Conservation (phyloP, 1,140 invertebrate species). For the Bicyclus anynana region DNA sequence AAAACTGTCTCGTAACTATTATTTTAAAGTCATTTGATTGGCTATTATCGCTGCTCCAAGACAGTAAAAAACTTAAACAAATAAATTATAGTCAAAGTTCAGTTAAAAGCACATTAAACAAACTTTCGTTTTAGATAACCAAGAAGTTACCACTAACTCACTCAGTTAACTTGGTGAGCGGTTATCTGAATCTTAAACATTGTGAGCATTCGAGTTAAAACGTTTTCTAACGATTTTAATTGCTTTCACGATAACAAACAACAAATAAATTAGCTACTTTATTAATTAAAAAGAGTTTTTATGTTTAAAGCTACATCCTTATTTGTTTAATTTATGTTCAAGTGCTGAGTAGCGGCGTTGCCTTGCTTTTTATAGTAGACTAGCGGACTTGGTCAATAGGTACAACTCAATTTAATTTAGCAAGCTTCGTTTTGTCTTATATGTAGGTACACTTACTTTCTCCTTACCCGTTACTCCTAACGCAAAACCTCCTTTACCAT, state of each 20-base stretch:
- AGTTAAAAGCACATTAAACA: not conserved
- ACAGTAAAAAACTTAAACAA: not conserved
- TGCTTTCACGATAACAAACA: not conserved
- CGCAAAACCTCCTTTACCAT: too few relatives aligned
- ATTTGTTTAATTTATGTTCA: too few relatives aligned
- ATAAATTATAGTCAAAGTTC: not conserved
- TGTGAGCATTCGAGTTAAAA: not conserved
- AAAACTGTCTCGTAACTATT: too few relatives aligned
- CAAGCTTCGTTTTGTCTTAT: too few relatives aligned
- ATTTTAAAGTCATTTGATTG: too few relatives aligned
- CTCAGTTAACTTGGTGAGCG: not conserved
- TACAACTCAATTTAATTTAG: too few relatives aligned
- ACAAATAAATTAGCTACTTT: not conserved
- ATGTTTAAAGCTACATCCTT: not conserved
- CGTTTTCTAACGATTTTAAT: not conserved
- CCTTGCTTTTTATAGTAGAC: too few relatives aligned
- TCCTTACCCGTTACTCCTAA: too few relatives aligned
- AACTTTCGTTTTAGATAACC: constrained; percentile 1
- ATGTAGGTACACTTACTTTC: too few relatives aligned
- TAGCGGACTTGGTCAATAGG: too few relatives aligned
- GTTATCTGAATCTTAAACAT: not conserved
- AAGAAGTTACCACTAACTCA: not conserved
- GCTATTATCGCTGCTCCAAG: too few relatives aligned
- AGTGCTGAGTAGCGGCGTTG: too few relatives aligned
- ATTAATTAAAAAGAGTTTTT: not conserved